These are phyloP conservation scores for Crotalus helleri DNA, from an alignment of 2,113 vertebrate genomes.

Conservation along the genomic window DNA sequence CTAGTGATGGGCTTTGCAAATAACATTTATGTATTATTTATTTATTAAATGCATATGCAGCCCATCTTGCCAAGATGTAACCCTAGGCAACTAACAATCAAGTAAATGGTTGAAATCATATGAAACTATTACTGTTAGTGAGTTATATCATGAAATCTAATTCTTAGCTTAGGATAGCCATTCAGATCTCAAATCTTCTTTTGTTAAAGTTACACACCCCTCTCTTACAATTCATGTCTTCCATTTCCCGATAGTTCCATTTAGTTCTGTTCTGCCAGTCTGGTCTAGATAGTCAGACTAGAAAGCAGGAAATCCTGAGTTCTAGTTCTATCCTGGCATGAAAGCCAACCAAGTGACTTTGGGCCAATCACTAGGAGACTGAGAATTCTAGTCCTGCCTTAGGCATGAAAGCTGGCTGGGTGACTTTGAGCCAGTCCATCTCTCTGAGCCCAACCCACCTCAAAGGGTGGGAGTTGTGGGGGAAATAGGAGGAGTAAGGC, in stretches of 20 bases:
- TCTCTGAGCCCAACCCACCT: too few species aligned
- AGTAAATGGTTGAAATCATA: background rate
- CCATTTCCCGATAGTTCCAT: too few species aligned
- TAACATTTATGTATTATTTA: too few species aligned
- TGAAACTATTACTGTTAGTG: background rate
- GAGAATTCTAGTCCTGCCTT: background rate
- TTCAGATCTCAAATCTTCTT: background rate
- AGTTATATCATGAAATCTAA: background rate
- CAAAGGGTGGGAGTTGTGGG: too few species aligned
- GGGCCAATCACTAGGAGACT: too few species aligned
- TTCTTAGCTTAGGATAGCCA: background rate
- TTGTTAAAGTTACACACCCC: background rate
- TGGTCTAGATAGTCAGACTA: background rate
- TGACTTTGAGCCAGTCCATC: background rate
- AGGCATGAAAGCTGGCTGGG: background rate
- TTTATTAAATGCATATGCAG: too few species aligned
- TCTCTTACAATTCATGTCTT: background rate
- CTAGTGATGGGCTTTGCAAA: background rate
- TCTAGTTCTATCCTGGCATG: too few species aligned
- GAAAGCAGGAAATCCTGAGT: background rate
- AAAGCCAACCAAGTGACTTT: background rate
- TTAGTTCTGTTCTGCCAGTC: background rate
- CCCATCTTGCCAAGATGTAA: too few species aligned
- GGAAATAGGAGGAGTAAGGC: too few species aligned
- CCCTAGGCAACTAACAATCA: background rate